phyloP scores from a whole-genome alignment of 2,888 invertebrate species.

The Athalia circularis region DNA sequence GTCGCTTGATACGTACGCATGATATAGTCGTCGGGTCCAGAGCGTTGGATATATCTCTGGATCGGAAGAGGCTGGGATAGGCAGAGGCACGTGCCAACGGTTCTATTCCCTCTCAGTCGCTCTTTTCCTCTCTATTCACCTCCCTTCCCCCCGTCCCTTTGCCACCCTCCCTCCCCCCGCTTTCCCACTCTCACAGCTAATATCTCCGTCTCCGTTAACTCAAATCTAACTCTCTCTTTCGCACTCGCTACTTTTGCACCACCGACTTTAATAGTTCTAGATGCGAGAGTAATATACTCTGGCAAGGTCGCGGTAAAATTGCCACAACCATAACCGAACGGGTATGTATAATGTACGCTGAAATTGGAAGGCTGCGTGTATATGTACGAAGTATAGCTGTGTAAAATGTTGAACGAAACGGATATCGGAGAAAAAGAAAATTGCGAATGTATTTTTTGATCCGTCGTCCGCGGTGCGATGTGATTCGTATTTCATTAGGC shows the following conservation, averaged over 20 bases:
- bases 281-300: constrained; percentile 58
- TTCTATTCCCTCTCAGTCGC: constrained; percentile 48
- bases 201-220: constrained; percentile 44
- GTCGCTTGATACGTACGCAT: too few species aligned
- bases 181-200: constrained; percentile 48
- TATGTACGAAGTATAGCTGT: too few species aligned
- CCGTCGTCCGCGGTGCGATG: too few species aligned
- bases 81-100: constrained; percentile 38
- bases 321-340: not conserved
- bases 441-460: too few species aligned
- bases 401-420: too few species aligned
- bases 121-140: constrained; percentile 44
- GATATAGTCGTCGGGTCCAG: too few species aligned
- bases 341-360: not conserved
- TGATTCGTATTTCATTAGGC: too few species aligned
- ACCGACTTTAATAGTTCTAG: constrained; percentile 10
- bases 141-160: not conserved
- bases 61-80: constrained; percentile 20
- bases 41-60: not conserved
- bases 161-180: constrained; percentile 48
- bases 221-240: constrained; percentile 36
- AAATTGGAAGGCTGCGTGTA: constrained; percentile 1
- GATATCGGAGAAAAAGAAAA: too few species aligned
- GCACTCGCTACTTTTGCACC: constrained; percentile 28
- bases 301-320: constrained; percentile 54